Percentiles rank a stretch among this genome's conserved stretches.
Conservation (phyloP, 2,113 vertebrate species). For the Origma solitaria region DNA sequence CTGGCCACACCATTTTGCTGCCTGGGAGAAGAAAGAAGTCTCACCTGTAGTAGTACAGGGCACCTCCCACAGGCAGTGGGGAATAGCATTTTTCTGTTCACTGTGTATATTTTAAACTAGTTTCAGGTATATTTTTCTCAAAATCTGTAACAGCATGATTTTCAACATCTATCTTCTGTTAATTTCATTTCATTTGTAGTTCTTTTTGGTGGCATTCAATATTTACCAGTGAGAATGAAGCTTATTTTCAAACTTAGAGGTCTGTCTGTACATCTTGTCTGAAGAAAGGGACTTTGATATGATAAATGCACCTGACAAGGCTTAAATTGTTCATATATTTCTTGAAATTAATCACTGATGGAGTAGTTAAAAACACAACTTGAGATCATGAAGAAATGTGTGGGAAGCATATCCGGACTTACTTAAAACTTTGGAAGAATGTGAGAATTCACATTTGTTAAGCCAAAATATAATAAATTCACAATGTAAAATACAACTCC, state of each 20-base stretch:
- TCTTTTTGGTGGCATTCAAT: not conserved
- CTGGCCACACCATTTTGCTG: not conserved
- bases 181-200: not conserved
- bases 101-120: not conserved
- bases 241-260: not conserved
- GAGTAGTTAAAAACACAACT: not conserved
- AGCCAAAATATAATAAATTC: constrained; percentile 53
- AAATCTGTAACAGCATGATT: not conserved
- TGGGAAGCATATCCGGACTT: constrained; percentile 31
- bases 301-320: not conserved
- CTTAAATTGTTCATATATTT: not conserved
- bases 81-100: not conserved
- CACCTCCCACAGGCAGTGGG: not conserved
- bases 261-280: not conserved
- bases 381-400: not conserved
- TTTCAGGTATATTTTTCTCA: not conserved
- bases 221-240: not conserved
- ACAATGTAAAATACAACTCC: constrained; percentile 37
- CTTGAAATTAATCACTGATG: not conserved
- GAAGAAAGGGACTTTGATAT: not conserved
- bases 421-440: constrained; percentile 35
- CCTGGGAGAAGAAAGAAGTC: not conserved
- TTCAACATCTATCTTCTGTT: not conserved
- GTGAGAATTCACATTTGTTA: constrained; percentile 47
- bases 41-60: not conserved